Percentiles rank a stretch among this genome's conserved stretches.
Evolutionary conservation across 2,113 vertebrate genomes (phyloP).

Genomic region (Capreolus pygargus): DNA sequence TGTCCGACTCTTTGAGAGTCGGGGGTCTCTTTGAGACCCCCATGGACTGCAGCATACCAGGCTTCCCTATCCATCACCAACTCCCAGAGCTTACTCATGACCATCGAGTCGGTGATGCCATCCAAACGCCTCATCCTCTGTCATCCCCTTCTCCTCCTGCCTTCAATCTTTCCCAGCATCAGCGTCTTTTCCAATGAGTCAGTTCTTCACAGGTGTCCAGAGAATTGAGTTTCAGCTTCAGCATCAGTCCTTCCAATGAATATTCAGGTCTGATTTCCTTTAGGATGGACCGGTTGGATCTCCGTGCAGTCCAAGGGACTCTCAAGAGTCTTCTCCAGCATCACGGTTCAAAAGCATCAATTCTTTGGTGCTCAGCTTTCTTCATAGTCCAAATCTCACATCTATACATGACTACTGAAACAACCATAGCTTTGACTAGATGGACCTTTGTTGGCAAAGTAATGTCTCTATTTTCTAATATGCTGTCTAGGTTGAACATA

Average conservation of each 20-base stretch:
- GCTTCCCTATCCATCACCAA: neutral
- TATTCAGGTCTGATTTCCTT: neutral
- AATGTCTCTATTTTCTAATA: neutral
- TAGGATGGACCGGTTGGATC: neutral
- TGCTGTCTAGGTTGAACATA: no score
- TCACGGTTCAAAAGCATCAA: neutral
- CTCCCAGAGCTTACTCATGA: neutral
- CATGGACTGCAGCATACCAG: fast-evolving
- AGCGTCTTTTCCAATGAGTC: neutral
- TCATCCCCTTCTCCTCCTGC: neutral
- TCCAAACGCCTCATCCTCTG: neutral
- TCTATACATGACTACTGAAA: neutral
- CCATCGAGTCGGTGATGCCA: neutral
- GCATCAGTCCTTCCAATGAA: neutral
- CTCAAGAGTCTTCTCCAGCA: neutral
- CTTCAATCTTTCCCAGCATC: neutral
- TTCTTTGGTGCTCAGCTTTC: neutral
- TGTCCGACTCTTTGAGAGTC: neutral
- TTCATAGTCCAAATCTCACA: neutral
- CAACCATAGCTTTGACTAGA: neutral
- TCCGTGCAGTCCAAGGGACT: neutral
- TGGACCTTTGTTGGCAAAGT: neutral
- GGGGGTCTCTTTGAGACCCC: no score
- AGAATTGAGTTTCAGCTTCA: neutral
- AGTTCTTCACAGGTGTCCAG: neutral